These are phyloP conservation scores for Eueremaeus valkanovi DNA, from an alignment of 2,888 invertebrate species.

Conservation along the genomic window DNA sequence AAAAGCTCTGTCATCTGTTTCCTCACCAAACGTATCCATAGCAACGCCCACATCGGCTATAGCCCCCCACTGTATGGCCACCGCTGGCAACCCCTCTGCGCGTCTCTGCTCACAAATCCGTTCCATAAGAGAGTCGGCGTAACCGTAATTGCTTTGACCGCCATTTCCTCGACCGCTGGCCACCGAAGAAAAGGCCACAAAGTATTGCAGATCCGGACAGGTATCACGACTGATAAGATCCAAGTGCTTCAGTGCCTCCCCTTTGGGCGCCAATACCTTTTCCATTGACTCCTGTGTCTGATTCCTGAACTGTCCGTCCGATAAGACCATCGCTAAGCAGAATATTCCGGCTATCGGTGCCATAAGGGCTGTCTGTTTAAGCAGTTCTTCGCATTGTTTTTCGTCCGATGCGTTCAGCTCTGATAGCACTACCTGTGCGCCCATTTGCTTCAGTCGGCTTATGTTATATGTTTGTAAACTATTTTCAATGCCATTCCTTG, in stretches of 20 bases:
- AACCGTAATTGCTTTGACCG: conserved; percentile 92
- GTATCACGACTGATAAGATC: conserved; percentile 71
- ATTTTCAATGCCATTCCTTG: conserved; percentile 80
- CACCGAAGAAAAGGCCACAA: conserved; percentile 92
- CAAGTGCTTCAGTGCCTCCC: conserved; percentile 71
- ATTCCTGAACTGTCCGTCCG: conserved; percentile 81
- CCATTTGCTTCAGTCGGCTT: conserved; percentile 61
- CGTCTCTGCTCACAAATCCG: conserved; percentile 81
- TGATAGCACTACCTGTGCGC: conserved; percentile 49
- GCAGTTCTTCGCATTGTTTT: conserved; percentile 55
- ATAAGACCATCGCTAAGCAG: conserved; percentile 76
- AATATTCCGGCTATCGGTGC: conserved; percentile 80
- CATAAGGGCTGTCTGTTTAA: conserved; percentile 63
- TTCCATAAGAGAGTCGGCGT: conserved; percentile 94
- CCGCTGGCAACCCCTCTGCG: conserved; percentile 73
- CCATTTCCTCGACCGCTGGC: conserved; percentile 93
- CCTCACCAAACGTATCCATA: neutral
- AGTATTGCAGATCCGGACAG: conserved; percentile 77
- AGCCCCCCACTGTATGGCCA: conserved; percentile 97
- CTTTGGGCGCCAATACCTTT: conserved; percentile 77
- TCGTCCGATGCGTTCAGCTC: conserved; percentile 55
- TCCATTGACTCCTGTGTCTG: conserved; percentile 73
- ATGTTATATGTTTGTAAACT: conserved; percentile 88
- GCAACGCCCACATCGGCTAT: conserved; percentile 83
- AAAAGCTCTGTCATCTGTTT: conserved; percentile 54